Percentiles rank a stretch among this genome's conserved stretches.
Conservation (phyloP, 2,797 vertebrate species). For the Phoxinus dragarum region DNA sequence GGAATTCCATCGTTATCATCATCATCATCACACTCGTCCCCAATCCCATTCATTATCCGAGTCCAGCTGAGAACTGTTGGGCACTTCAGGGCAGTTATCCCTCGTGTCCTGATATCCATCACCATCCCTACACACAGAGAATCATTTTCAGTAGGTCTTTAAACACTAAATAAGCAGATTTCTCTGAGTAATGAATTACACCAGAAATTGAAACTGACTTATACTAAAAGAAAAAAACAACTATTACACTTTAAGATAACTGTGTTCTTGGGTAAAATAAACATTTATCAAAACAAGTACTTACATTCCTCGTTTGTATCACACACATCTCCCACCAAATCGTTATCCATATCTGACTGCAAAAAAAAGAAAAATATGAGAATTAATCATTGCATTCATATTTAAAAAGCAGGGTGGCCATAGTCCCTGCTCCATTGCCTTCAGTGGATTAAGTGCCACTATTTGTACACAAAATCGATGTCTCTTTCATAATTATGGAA, state of each 20-base stretch:
- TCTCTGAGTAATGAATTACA: neutral
- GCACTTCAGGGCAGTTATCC: slow-evolving; percentile 92
- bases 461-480: neutral
- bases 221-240: neutral
- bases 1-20: slow-evolving; percentile 93
- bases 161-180: neutral
- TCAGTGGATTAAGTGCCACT: neutral
- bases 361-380: slow-evolving; percentile 51
- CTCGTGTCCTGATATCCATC: slow-evolving; percentile 93
- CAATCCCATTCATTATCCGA: slow-evolving; percentile 92
- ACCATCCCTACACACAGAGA: slow-evolving; percentile 80
- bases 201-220: neutral
- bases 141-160: neutral
- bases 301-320: slow-evolving; percentile 94
- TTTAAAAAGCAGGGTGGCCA: neutral
- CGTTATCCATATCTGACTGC: slow-evolving; percentile 92
- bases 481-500: neutral
- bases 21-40: slow-evolving; percentile 92
- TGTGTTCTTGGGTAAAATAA: neutral
- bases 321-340: slow-evolving; percentile 93
- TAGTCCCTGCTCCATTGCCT: neutral
- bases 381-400: neutral
- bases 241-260: neutral
- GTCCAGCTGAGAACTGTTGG: slow-evolving; percentile 96
- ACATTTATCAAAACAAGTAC: slow-evolving; percentile 39